Evolutionary conservation across 2,888 invertebrate species (phyloP).

Genomic region (Luperina testacea): DNA sequence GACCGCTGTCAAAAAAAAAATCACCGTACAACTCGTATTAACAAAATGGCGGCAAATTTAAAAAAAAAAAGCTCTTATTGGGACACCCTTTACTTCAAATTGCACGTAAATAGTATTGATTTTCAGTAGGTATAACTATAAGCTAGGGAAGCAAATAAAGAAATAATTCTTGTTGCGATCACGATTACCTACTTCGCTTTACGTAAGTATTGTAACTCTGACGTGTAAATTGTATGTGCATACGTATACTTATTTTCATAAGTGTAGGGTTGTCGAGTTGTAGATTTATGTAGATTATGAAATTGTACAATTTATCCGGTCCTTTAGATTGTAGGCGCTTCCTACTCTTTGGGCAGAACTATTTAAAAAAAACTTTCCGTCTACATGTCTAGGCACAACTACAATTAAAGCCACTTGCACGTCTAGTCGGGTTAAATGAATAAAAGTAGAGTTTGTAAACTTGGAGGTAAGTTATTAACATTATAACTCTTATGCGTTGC

Average conservation of each 20-base stretch:
- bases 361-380: background rate
- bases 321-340: background rate
- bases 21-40: too few relatives aligned
- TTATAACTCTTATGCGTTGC: background rate
- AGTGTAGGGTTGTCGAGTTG: slow-evolving; percentile 7
- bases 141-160: slow-evolving; percentile 20
- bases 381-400: slow-evolving; percentile 1
- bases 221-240: slow-evolving; percentile 19
- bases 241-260: slow-evolving; percentile 6
- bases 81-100: slow-evolving; percentile 7
- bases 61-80: too few relatives aligned
- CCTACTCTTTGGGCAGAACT: background rate
- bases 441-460: background rate
- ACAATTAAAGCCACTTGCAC: background rate
- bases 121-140: slow-evolving; percentile 4
- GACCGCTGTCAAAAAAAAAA: too few relatives aligned
- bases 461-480: background rate
- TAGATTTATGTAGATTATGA: background rate
- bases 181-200: slow-evolving; percentile 3
- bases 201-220: slow-evolving; percentile 21
- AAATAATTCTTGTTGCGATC: slow-evolving; percentile 2
- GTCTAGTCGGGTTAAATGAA: background rate
- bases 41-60: too few relatives aligned
- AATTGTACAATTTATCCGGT: background rate
- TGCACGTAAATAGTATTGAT: slow-evolving; percentile 1